Base-by-base conservation (phyloP, 2,888 invertebrate species). In the Coenonympha glycerion region DNA sequence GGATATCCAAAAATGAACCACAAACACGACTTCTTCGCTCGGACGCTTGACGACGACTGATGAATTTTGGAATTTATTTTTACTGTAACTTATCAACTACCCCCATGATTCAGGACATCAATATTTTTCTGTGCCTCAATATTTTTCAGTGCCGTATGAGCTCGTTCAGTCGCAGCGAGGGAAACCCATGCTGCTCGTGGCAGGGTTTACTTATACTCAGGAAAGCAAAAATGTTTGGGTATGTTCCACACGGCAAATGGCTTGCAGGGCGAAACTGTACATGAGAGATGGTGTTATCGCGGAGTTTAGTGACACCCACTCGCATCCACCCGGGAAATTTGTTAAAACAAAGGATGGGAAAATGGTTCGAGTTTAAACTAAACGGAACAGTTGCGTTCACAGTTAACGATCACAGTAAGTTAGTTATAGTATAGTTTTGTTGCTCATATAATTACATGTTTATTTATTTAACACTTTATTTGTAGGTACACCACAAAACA, bases 101-200 rank as follows among this genome's bases (percentile, higher is more conserved):
- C n/a, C n/a, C n/a, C n/a, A n/a, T n/a, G n/a, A n/a, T n/a, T n/a
- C n/a, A n/a, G n/a, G n/a, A 18, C 13, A 37, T 22, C 3, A 3
- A 11, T 26, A 9, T 40, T 26, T 49, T 64, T 64, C 40, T n/a
- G n/a, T 57, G 18, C n/a, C 33, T 22, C 3, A 3, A 11, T 26
- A 9, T 40, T 26, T 49, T 64, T 64, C 40, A n/a, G n/a, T 57
- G 18, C n/a, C 33, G 0, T 68, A 69, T 30, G 54, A 59, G 9
- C 47, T 61, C 6, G 55, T 69, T 11, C 51, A 49, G 21, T 71
- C 70, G 1, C 63, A 63, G 40, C 60, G 52, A 18, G 66, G 68
- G 0, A 64, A 57, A 6, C 28, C 49, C 9, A 46, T 69, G 8
- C 52, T 70, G 3, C 36, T 66, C 18, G 19, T 64, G 0, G 57